Base-by-base conservation (phyloP, 2,888 invertebrate genomes). In the Vannuccia rotundouncinata region DNA sequence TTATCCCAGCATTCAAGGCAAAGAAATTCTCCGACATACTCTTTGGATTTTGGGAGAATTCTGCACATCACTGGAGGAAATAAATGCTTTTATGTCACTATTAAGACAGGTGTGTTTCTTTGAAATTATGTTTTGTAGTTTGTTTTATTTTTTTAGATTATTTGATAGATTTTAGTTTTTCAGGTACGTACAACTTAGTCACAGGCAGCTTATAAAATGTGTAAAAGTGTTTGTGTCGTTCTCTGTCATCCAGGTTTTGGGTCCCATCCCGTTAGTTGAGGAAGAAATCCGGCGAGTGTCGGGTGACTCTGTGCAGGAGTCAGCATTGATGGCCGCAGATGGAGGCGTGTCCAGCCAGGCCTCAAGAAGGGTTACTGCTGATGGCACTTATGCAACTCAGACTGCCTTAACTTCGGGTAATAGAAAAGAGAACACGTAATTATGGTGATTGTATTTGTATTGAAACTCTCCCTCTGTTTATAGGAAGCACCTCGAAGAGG, bases 41-140 rank as follows among this genome's bases (percentile, higher is more conserved):
- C 90, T 99, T 80, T 99, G 99, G 99, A 94, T 99, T 85, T 90
- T 97, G 81, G 98, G 98, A 1, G 97, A 99, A 89, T 99, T 95
- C 88, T 94, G 95, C 0, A 92, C 92, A 81, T 91, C 91, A 0
- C 90, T 91, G 29, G 91, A 91, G 27, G 93, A 95, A 83, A 94
- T 95, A 59, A 90, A 91, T 82, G 91, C 92, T 81, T 93, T 95
- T 0, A 91, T 96, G 85, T 91, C 91, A 76, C 92, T 92, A 82
- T 91, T 97, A 31, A 91, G 92, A 83, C 90, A 91, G 83, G 75
- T 75, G 31, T 1, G 75, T 75, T 73, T 10, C 13, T n/a, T 5
- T 73, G 5, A 13, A 45, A 45, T 45, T 45, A 17, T 45, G 5
- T 45, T n/a, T n/a, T n/a, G n/a, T n/a, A 45, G 45, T 10, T 45